phyloP scores from a whole-genome alignment of 2,888 invertebrate genomes.

The Orthonychiurus folsomi region DNA sequence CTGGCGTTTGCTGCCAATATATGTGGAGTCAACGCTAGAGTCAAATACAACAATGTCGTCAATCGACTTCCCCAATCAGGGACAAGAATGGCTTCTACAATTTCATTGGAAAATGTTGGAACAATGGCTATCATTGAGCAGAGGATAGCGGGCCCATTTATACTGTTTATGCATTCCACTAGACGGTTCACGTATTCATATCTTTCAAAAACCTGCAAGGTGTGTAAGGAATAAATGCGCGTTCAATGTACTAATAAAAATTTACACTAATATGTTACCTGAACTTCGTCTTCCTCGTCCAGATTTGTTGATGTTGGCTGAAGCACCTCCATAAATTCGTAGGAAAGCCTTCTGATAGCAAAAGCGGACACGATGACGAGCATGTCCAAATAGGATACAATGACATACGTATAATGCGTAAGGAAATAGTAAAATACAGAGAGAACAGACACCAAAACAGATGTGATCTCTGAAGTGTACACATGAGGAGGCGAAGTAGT shows the following conservation, averaged over 20 bases:
- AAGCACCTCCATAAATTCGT: background rate
- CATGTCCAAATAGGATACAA: background rate
- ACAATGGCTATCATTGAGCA: background rate
- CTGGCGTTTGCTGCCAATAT: background rate
- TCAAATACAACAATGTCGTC: background rate
- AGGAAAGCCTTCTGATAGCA: background rate
- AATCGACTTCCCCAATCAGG: background rate
- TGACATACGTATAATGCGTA: background rate
- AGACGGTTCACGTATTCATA: background rate
- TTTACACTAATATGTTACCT: too few relatives aligned
- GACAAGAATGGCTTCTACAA: background rate
- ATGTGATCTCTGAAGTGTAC: background rate
- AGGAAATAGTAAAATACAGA: background rate
- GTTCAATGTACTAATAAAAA: too few relatives aligned
- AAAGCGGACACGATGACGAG: background rate
- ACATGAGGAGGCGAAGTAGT: background rate
- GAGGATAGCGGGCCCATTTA: background rate
- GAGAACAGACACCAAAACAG: background rate
- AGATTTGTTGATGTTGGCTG: too few relatives aligned
- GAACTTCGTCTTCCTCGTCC: too few relatives aligned
- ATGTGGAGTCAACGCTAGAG: background rate
- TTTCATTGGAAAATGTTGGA: background rate
- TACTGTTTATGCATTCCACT: background rate
- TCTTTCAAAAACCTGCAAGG: background rate
- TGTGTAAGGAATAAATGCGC: too few relatives aligned